Percentiles rank a stretch among this genome's conserved stretches.
These are phyloP conservation scores for Chelonus insularis DNA, from an alignment of 1,140 invertebrate species.

Conservation along the genomic window DNA sequence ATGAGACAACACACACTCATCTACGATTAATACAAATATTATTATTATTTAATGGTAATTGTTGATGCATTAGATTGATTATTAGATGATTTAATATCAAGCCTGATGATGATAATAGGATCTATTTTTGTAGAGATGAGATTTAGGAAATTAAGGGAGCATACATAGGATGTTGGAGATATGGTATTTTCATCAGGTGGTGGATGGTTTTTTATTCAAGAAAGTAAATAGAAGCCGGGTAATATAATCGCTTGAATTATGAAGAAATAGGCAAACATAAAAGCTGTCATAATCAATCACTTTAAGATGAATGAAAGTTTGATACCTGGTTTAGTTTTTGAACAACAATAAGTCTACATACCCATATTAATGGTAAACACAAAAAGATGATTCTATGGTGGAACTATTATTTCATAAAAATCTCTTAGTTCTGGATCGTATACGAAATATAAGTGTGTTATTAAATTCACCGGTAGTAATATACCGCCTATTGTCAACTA, in stretches of 20 bases:
- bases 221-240: slow-evolving; percentile 26
- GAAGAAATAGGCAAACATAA: slow-evolving; percentile 19
- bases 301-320: slow-evolving; percentile 39
- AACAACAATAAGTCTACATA: slow-evolving; percentile 45
- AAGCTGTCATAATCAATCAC: slow-evolving; percentile 57
- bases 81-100: not conserved
- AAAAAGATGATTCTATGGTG: not conserved
- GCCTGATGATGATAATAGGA: not conserved
- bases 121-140: not conserved
- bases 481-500: slow-evolving; percentile 10
- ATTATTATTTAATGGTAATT: too few species aligned
- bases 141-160: not conserved
- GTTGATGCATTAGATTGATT: too few species aligned
- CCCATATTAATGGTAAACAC: slow-evolving; percentile 47
- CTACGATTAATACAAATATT: too few species aligned
- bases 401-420: slow-evolving; percentile 14
- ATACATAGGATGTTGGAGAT: slow-evolving; percentile 31
- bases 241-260: slow-evolving; percentile 38
- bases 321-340: slow-evolving; percentile 45
- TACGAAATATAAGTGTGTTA: too few species aligned
- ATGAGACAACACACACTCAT: too few species aligned
- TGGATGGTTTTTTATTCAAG: too few species aligned
- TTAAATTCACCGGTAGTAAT: not conserved
- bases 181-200: too few species aligned
- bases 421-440: too few species aligned